Evolutionary conservation across 2,113 vertebrate genomes (phyloP).

Genomic region (Gallinago paraguaiae): DNA sequence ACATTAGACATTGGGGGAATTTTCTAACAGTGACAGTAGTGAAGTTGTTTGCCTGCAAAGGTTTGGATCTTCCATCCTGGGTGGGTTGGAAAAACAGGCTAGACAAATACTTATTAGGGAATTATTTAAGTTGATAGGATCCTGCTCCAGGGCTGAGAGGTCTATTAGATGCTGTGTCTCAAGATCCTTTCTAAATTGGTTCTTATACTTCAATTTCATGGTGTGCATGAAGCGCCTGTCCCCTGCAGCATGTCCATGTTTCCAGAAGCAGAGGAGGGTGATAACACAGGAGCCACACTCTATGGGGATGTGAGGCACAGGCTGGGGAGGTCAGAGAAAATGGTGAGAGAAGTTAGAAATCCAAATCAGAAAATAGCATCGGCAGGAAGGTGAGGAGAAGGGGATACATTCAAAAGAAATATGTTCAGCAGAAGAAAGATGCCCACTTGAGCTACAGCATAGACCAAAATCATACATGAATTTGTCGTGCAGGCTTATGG

Average conservation of each 20-base stretch:
- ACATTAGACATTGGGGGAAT: neutral
- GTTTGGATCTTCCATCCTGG: neutral
- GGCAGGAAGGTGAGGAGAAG: neutral
- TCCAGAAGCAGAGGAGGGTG: neutral
- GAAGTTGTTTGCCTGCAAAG: neutral
- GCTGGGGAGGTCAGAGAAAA: neutral
- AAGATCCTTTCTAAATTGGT: neutral
- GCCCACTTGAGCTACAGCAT: fast-evolving
- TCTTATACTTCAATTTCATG: neutral
- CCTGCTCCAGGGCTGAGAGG: neutral
- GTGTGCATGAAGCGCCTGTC: fast-evolving
- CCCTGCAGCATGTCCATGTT: neutral
- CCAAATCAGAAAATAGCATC: neutral
- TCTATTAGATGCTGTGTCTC: neutral
- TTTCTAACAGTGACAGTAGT: neutral
- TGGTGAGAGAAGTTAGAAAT: neutral
- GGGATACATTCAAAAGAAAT: neutral
- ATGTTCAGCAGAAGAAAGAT: neutral
- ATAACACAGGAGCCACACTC: neutral
- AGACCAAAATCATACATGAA: fast-evolving
- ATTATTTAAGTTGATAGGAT: neutral
- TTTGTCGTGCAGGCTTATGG: neutral
- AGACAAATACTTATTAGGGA: neutral
- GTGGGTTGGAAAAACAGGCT: neutral
- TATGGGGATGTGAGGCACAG: neutral